Evolutionary conservation across 1,140 invertebrate species (phyloP).

Genomic region (Frieseomelitta varia): DNA sequence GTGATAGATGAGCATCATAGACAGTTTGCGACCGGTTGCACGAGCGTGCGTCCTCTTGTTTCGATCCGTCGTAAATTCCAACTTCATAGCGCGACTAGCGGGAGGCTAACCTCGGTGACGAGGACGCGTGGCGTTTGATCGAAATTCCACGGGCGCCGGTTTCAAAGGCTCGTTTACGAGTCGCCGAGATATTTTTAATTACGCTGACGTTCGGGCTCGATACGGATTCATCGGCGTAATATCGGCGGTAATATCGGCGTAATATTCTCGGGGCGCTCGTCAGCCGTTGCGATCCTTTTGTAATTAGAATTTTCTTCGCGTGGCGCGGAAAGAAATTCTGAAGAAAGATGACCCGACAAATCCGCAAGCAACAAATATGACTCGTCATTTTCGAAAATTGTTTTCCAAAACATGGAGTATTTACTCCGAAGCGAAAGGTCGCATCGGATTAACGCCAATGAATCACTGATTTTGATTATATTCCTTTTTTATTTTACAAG

Average conservation of each 20-base stretch:
- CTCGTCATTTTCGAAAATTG: too few species aligned
- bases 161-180: not conserved
- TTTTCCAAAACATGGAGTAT: too few species aligned
- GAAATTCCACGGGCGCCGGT: not conserved
- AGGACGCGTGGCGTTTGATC: not conserved
- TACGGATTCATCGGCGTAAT: too few species aligned
- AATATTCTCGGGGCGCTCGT: not conserved
- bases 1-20: constrained; percentile 50
- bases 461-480: too few species aligned
- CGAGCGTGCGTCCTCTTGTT: constrained; percentile 6
- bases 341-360: too few species aligned
- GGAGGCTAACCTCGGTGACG: not conserved
- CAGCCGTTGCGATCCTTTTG: too few species aligned
- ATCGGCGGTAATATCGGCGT: not conserved
- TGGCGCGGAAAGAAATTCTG: too few species aligned
- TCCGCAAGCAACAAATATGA: too few species aligned
- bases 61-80: constrained; percentile 24
- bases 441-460: too few species aligned
- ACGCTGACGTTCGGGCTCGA: not conserved
- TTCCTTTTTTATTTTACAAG: too few species aligned
- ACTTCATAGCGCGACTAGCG: not conserved
- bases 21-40: constrained; percentile 7
- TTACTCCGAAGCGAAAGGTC: too few species aligned
- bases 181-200: constrained; percentile 16
- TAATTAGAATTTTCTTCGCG: too few species aligned